Evolutionary conservation across 2,888 invertebrate genomes (phyloP), one percentile per base, ranked within the genome.

Genomic region (Atherix ibis): DNA sequence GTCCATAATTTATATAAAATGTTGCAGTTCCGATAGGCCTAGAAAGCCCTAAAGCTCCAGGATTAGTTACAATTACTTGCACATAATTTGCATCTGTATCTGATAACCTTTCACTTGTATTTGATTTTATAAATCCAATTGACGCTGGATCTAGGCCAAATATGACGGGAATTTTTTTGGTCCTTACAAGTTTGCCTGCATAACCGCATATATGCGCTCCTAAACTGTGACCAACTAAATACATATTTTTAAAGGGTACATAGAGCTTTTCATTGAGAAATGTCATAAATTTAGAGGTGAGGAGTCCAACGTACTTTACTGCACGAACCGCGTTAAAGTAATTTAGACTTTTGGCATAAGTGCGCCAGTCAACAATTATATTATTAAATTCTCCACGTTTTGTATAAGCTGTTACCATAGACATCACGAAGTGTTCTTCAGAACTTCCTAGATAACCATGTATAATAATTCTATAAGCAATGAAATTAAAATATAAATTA

Each of bases 161-260:
- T 26, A 69, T 67, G 2, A 64, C 62, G 40, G 66, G 63, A 18
- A 66, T 61, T 14, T 63, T 64, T 30, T 70, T 72, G 47, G 60
- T 48, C 36, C 56, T 62, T 2, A 65, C 63, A 44, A 62, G 64
- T 39, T 70, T 71, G 2, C 68, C 71, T 26, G 71, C 63, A 39
- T 66, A 65, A 3, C 71, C 69, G 31, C 65, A 63, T 4, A 68
- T 68, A 48, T 70, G 68, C 5, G 68, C 69, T 4, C 71, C 71
- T 33, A 72, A 56, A 42, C 71, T 71, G 43, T 71, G 66, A 1
- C 68, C 72, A 19, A 70, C 67, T 2, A 58, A 26, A 63, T 65
- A 52, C 54, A 71, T 42, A 52, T 53, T 6, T 54, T 65, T 10
- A 62, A 64, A 27, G 52, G 54, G 18, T 56, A 62, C 26, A 59